Base-by-base conservation (phyloP, 2,113 vertebrate species). In the Cinclus cinclus region DNA sequence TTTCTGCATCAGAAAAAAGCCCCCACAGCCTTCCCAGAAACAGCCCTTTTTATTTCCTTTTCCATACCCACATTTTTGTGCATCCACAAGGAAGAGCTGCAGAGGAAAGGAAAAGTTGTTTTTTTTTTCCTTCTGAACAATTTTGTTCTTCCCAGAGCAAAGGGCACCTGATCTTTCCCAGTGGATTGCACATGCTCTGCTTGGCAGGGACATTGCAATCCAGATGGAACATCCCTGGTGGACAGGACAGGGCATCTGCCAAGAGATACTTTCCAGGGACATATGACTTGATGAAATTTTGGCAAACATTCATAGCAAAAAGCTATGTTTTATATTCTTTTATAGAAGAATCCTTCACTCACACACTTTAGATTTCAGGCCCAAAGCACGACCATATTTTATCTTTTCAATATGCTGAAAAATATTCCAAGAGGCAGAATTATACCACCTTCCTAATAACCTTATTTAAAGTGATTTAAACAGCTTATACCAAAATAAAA, bases 161-260 rank as follows among this genome's bases (percentile, higher is more conserved):
- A 86, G 46, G 46, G n/a, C 4, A 4, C 11, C 15, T 67, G 23
- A 10, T 64, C 52, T 44, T 80, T n/a, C n/a, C 4, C 11, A 24
- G 35, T 2, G n/a, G 93, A 41, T 24, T 62, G 80, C 80, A 74
- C 81, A 4, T 30, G 73, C 87, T 25, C 60, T 2, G 14, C 59
- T 87, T 92, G 91, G 81, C 93, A 92, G 70, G 67, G 91, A 68
- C 23, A 2, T 8, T 23, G 11, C 41, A 33, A 58, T 31, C 76
- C 93, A 94, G 86, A 77, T 87, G 93, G 93, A 95, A 13, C 15
- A 49, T 75, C 73, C 78, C 76, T 68, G 87, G 65, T 74, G 74
- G 62, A 63, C 65, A 78, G 90, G 81, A 84, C 74, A 73, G 39
- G 84, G 33, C 78, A 77, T 46, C 52, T 94, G 78, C 87, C 53